Evolutionary conservation across 2,113 vertebrate species (phyloP), one percentile per base, ranked within the genome.

Genomic region (Phyllostomus discolor): DNA sequence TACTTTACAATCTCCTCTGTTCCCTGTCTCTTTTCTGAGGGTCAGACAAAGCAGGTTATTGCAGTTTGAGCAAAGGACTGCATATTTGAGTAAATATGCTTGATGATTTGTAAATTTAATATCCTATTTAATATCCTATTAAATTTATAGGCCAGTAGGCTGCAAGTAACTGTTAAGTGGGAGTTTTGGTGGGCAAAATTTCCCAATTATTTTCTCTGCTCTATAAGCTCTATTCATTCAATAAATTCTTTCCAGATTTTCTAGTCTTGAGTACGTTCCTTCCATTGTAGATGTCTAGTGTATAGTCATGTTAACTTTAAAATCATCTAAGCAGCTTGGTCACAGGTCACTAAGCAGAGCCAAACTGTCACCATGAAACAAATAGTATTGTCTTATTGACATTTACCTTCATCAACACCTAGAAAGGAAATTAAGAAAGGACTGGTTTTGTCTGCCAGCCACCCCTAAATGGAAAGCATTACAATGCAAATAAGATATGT

Each of bases 131-230:
- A 41, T 41, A 41, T 17, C 46, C 82, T 48, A 90, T n/a, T n/a
- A 59, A 92, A 62, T 72, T 78, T 85, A 72, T 54, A 90, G 95
- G 92, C 33, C 67, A 69, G 59, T 94, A 94, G 67, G 76, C 93
- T 96, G 59, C 85, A 92, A 97, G 73, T 66, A 92, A 91, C 67
- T 52, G 38, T 31, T 76, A 70, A 88, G 41, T 31, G 33, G 80
- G 91, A 73, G 6, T 86, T 94, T 64, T 6, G 88, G 35, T 96
- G 73, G 78, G 48, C 82, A 96, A 90, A 91, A 96, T 83, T 79
- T 87, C 66, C 48, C 22, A 38, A 31, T 46, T 89, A 12, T 22
- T 93, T 85, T 67, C 66, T 88, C 41, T 90, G 50, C 46, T 48
- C 11, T 20, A 19, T 90, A 78, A 85, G 22, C 43, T 62, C 15